phyloP scores from a whole-genome alignment of 2,888 invertebrate genomes.

The Dromius quadrimaculatus region DNA sequence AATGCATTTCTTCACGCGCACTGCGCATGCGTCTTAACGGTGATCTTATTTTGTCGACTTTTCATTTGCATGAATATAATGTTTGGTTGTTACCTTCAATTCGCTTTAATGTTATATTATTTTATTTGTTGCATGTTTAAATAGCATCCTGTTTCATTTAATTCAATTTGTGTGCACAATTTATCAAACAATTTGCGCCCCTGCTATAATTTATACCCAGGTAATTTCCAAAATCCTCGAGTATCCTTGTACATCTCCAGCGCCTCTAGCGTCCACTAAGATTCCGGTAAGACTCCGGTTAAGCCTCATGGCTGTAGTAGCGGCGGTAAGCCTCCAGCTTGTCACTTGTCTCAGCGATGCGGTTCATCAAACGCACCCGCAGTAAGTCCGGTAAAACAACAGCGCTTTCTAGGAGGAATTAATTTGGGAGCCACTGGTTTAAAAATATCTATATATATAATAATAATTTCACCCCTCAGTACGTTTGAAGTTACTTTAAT shows the following conservation, averaged over 20 bases:
- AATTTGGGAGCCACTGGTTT: no score
- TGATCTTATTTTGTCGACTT: slow-evolving; percentile 26
- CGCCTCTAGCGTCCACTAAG: slow-evolving; percentile 14
- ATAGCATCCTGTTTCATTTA: no score
- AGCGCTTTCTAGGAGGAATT: no score
- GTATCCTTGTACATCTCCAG: neutral
- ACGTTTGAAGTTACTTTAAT: slow-evolving; percentile 63
- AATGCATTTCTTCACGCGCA: slow-evolving; percentile 6
- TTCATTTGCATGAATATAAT: slow-evolving; percentile 40
- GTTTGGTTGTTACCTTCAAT: slow-evolving; percentile 25
- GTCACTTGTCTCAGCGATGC: slow-evolving; percentile 39
- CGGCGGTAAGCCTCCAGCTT: slow-evolving; percentile 38
- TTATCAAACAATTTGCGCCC: no score
- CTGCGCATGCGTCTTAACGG: slow-evolving; percentile 33
- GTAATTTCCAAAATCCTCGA: slow-evolving; percentile 10
- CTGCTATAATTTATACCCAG: slow-evolving; percentile 6
- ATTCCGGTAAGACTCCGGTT: slow-evolving; percentile 38
- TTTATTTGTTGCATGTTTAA: neutral
- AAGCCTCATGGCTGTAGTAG: slow-evolving; percentile 15
- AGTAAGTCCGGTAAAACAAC: slow-evolving; percentile 27
- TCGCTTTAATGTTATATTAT: slow-evolving; percentile 29
- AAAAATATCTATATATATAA: no score
- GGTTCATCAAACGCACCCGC: slow-evolving; percentile 44
- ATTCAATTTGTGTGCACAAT: no score
- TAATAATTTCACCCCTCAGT: no score